These are phyloP conservation scores for Heliconius hewitsoni DNA, from an alignment of 1,140 invertebrate species.

Conservation along the genomic window DNA sequence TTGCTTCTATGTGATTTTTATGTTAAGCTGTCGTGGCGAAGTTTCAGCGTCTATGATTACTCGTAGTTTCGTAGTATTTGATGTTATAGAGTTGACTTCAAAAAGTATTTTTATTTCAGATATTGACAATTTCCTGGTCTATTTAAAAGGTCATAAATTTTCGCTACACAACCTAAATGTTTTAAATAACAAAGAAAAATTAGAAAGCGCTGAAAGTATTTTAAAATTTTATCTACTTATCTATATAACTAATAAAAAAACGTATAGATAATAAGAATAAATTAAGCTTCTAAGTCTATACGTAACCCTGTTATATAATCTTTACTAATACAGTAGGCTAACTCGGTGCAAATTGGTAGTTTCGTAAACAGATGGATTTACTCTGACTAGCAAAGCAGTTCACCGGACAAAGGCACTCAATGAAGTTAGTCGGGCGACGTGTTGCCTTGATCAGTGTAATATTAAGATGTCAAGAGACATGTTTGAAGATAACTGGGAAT, in stretches of 20 bases:
- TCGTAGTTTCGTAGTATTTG: too few species aligned
- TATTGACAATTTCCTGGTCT: too few species aligned
- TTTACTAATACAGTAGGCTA: not conserved
- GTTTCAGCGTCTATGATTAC: not conserved
- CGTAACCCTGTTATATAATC: conserved; percentile 3
- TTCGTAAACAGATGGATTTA: conserved; percentile 22
- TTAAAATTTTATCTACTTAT: too few species aligned
- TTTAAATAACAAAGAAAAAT: too few species aligned
- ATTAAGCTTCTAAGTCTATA: not conserved
- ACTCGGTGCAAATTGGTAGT: conserved; percentile 13
- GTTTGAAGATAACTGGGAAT: not conserved
- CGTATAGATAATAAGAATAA: not conserved
- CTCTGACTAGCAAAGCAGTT: conserved; percentile 19
- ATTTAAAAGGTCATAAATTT: too few species aligned
- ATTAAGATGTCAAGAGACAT: not conserved
- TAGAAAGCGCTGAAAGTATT: too few species aligned
- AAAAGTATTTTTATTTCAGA: too few species aligned
- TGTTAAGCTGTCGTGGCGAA: not conserved
- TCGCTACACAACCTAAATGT: too few species aligned
- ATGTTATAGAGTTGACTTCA: not conserved
- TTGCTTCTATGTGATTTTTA: conserved; percentile 9
- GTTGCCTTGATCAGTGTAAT: conserved; percentile 22
- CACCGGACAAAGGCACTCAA: conserved; percentile 18
- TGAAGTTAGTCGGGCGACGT: conserved; percentile 21
- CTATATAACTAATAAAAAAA: not conserved